A percentile compares a stretch with the other conserved stretches of the same genome.
Evolutionary conservation across 2,888 invertebrate species (phyloP).

Genomic region (Phragmatobia fuliginosa): DNA sequence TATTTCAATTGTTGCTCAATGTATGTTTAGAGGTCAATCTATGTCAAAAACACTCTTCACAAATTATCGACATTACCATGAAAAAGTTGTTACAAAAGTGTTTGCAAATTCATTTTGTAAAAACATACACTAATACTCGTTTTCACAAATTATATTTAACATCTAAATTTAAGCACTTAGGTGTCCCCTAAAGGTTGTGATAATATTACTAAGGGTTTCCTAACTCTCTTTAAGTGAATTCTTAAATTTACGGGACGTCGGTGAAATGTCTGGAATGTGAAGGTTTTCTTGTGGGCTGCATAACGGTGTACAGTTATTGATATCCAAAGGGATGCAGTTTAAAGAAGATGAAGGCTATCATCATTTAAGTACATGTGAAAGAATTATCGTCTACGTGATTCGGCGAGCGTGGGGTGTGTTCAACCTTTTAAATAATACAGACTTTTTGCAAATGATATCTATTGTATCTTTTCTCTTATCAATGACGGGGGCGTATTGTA

Average conservation of each 20-base stretch:
- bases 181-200: no score
- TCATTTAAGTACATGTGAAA: not conserved
- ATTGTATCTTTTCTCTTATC: not conserved
- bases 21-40: not conserved
- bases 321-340: not conserved
- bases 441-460: not conserved
- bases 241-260: no score
- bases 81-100: not conserved
- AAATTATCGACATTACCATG: not conserved
- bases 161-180: no score
- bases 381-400: not conserved
- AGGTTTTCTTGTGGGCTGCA: not conserved
- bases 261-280: not conserved
- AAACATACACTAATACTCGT: not conserved
- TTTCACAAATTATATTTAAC: no score
- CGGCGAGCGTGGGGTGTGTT: no score
- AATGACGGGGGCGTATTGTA: not conserved
- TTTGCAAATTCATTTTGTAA: not conserved
- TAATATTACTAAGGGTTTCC: no score
- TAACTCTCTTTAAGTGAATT: no score
- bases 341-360: not conserved
- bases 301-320: not conserved
- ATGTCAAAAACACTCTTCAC: not conserved
- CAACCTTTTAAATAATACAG: not conserved
- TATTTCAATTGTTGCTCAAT: not conserved